Base-by-base conservation (phyloP, 1,140 invertebrate genomes). In the Penaeus indicus region DNA sequence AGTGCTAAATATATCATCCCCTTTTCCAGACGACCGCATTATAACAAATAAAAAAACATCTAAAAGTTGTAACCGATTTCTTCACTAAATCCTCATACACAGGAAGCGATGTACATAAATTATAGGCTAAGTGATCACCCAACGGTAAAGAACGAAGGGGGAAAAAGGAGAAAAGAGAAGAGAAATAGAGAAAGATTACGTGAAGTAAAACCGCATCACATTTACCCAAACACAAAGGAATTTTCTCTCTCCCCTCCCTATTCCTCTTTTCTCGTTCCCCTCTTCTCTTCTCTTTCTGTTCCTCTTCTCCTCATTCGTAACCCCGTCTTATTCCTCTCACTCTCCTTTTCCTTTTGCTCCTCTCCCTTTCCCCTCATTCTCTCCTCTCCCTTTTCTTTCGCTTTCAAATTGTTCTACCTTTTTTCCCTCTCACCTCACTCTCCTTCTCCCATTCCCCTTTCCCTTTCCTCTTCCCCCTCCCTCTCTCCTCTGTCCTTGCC, bases 281-380 rank as follows among this genome's bases (percentile, higher is more conserved):
- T 84, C 13, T n/a, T 54, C 82, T n/a, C 82, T 69, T 85, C 47
- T 85, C 62, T 54, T 63, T 67, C 81, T 18, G 8, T 32, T 67
- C 18, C 42, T 63, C 64, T 72, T 60, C 47, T 72, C 67, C 63
- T 84, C 84, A 61, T 21, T 54, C 67, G 22, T 78, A n/a, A 25
- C 13, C 84, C 13, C 47, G 60, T 60, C 32, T 32, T 25, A 25
- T 72, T n/a, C 32, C 69, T 47, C 61, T 69, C 82, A 42, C 21
- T 32, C 54, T 25, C 54, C 84, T 63, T 25, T 84, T 19, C 82
- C 42, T 54, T 81, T 22, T 32, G 3, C 38, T 11, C 25, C 64
- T 67, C 11, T 67, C 11, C 25, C 64, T 67, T 11, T 80, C 72
- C 19, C 72, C 42, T 18, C 72, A 25, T 77, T 77, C 4, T 38